A percentile compares a stretch with the other conserved stretches of the same genome.
phyloP scores from a whole-genome alignment of 2,113 vertebrate species.

The Cathartes aura region DNA sequence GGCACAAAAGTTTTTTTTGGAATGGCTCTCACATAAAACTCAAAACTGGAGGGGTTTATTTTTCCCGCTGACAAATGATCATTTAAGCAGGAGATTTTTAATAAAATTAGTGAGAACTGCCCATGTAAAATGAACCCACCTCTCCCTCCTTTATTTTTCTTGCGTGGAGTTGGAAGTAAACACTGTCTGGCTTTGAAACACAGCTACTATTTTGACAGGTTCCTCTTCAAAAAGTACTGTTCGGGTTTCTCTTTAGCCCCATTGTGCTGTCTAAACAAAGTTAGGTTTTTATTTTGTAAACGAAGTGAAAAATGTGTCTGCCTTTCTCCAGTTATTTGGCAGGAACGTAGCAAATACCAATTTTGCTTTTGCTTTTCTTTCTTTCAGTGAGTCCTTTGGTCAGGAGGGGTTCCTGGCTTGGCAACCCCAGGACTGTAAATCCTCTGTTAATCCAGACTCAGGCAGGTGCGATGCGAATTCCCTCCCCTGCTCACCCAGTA shows the following conservation, averaged over 20 bases:
- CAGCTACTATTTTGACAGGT: slow-evolving; percentile 55
- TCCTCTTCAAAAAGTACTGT: slow-evolving; percentile 37
- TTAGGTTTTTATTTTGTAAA: slow-evolving; percentile 39
- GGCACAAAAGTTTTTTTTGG: neutral
- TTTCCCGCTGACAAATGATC: slow-evolving; percentile 12
- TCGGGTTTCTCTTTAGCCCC: slow-evolving; percentile 51
- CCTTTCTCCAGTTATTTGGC: slow-evolving; percentile 7
- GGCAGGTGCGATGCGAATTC: neutral
- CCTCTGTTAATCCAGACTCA: neutral
- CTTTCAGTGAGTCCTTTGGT: neutral
- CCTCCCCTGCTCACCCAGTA: neutral
- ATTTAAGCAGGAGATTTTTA: slow-evolving; percentile 34
- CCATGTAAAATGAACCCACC: neutral
- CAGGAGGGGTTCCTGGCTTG: slow-evolving; percentile 18
- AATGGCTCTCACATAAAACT: neutral
- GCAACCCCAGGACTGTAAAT: neutral
- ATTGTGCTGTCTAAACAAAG: slow-evolving; percentile 41
- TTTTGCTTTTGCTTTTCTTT: slow-evolving; percentile 22
- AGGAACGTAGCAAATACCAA: neutral
- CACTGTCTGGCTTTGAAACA: slow-evolving; percentile 38
- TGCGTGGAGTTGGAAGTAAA: slow-evolving; percentile 1
- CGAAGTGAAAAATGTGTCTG: slow-evolving; percentile 33
- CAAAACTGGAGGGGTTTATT: neutral
- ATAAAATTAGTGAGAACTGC: slow-evolving; percentile 15
- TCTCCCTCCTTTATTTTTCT: slow-evolving; percentile 1